Base-by-base conservation (phyloP, 2,797 vertebrate species). In the Falco novaeseelandiae region DNA sequence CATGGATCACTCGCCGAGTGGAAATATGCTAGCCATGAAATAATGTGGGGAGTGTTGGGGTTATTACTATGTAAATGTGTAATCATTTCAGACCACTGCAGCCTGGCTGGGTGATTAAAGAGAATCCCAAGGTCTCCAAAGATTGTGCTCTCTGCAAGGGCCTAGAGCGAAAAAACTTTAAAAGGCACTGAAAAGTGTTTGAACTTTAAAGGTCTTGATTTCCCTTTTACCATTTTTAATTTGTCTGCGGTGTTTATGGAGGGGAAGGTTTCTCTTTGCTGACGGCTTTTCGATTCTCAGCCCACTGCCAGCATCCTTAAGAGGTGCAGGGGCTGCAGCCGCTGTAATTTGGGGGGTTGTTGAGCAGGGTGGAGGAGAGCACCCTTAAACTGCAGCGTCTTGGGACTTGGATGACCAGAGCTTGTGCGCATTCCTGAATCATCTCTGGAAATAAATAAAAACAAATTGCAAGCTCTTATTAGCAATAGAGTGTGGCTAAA, bases 31-130 rank as follows among this genome's bases (percentile, higher is more conserved):
- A 96, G 97, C 97, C 97, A 97, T 98, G 97, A 98, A 98, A 98
- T 98, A 94, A 96, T 97, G 96, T 96, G 96, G 95, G 90, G 97
- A 97, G 96, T 95, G 96, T 88, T 89, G 88, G 96, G 97, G 96
- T 98, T 97, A 98, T 98, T 98, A 98, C 98, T 98, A 98, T 98
- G 98, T 97, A 98, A 98, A 97, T 97, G 98, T 98, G 97, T 98
- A 96, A 98, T 98, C 97, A 98, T 98, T 97, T 97, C 97, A 96
- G 95, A 96, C 96, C 96, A 95, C 97, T 90, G 96, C 96, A 95
- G 97, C 95, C 97, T 96, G 93, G 95, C 97, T 96, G 96, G 87
- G 95, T 98, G 98, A 98, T 98, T 98, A 97, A 97, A 97, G 97
- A 97, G 96, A 98, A 97, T 97, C 97, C 96, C 94, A 90, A 97